A percentile compares a stretch with the other conserved stretches of the same genome.
Evolutionary conservation across 92 coral and sea anemone genomes (phyloP).

Genomic region (Pocillopora grandis): DNA sequence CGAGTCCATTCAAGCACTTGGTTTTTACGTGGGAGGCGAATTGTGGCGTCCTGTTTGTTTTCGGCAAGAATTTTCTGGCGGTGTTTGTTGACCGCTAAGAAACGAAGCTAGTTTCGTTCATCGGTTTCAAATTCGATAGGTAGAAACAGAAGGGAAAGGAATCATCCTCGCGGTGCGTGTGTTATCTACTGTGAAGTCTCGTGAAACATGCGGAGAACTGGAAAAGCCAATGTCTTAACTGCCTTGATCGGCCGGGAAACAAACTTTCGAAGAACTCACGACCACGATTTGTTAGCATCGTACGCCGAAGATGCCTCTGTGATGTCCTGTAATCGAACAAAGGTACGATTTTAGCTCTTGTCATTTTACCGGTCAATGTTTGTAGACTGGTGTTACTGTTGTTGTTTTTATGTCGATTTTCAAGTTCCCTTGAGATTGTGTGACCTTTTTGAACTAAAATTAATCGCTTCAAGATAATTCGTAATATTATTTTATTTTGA

Average conservation of each 20-base stretch:
- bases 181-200: background rate
- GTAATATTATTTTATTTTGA: conserved; percentile 3
- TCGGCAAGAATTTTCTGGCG: background rate
- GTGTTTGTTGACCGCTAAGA: background rate
- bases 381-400: conserved; percentile 23
- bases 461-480: background rate
- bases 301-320: conserved; percentile 76
- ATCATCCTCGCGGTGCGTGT: background rate
- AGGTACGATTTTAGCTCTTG: conserved; percentile 54
- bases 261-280: conserved; percentile 52
- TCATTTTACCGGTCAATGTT: conserved; percentile 11
- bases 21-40: conserved; percentile 30
- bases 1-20: conserved; percentile 20
- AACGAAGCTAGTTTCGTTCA: background rate
- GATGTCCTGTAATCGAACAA: conserved; percentile 56
- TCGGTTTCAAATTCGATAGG: background rate
- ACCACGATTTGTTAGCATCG: conserved; percentile 52
- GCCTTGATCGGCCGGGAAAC: conserved; percentile 76
- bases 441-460: conserved; percentile 22
- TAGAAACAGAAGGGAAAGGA: background rate
- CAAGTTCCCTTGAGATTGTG: conserved; percentile 32
- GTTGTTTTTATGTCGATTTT: conserved; percentile 10
- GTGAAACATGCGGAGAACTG: conserved; percentile 15
- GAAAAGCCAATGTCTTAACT: conserved; percentile 16
- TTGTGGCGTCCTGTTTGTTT: conserved; percentile 15